These are phyloP conservation scores for Aporophyla nigra DNA, from an alignment of 2,888 invertebrate genomes.

Conservation along the genomic window DNA sequence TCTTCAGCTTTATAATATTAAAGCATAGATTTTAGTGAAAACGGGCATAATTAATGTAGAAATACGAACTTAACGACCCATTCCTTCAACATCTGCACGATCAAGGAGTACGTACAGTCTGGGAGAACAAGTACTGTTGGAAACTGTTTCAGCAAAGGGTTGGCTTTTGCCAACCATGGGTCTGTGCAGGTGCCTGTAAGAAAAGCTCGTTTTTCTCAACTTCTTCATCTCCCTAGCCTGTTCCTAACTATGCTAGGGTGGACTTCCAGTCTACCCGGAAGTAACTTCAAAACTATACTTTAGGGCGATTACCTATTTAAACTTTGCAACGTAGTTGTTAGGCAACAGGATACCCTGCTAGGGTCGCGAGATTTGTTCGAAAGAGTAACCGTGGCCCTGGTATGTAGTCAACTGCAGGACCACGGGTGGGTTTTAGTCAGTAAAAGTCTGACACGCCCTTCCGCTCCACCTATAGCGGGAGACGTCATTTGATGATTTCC, in stretches of 20 bases:
- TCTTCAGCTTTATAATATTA: too few species aligned
- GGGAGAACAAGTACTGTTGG: conserved; percentile 77
- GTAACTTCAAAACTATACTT: neutral
- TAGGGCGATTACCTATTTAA: neutral
- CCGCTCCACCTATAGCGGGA: too few species aligned
- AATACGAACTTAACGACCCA: conserved; percentile 76
- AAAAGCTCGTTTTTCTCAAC: neutral
- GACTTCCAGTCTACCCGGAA: neutral
- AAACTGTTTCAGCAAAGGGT: conserved; percentile 76
- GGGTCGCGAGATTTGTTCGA: too few species aligned
- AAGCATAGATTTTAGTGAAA: too few species aligned
- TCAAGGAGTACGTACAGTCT: conserved; percentile 75
- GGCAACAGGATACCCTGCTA: neutral
- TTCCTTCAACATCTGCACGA: conserved; percentile 73
- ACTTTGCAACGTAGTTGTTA: neutral
- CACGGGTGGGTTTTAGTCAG: too few species aligned
- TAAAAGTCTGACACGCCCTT: too few species aligned
- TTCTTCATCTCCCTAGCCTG: neutral
- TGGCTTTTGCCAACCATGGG: conserved; percentile 79
- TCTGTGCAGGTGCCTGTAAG: conserved; percentile 78
- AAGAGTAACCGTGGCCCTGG: too few species aligned
- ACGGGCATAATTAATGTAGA: neutral
- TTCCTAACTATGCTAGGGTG: neutral
- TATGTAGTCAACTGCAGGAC: too few species aligned
- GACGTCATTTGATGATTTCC: too few species aligned